A percentile compares a stretch with the other conserved stretches of the same genome.
phyloP scores from a whole-genome alignment of 1,140 invertebrate species.

The Condylostylus longicornis region DNA sequence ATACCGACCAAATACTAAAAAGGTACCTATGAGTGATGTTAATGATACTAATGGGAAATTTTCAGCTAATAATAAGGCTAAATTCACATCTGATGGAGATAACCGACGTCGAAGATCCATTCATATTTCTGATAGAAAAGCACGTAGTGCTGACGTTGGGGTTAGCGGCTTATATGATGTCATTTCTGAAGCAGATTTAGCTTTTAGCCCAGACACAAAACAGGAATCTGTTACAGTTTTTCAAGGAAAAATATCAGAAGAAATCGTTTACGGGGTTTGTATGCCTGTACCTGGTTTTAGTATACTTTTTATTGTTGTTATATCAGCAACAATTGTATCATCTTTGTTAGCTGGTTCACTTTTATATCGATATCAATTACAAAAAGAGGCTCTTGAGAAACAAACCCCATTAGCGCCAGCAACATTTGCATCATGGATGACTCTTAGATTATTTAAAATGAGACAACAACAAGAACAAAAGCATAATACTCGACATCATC shows the following conservation, averaged over 20 bases:
- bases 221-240: constrained; percentile 72
- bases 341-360: constrained; percentile 61
- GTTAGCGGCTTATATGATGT: constrained; percentile 78
- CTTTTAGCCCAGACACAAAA: constrained; percentile 68
- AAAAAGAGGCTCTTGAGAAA: constrained; percentile 44
- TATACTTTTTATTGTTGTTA: constrained; percentile 70
- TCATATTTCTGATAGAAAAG: constrained; percentile 52
- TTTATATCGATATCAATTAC: constrained; percentile 56
- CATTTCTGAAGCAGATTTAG: constrained; percentile 80
- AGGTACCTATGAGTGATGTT: too few relatives aligned
- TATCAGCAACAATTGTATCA: constrained; percentile 67
- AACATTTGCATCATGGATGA: constrained; percentile 54
- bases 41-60: too few relatives aligned
- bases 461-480: constrained; percentile 30
- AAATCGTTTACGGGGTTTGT: constrained; percentile 82
- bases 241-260: constrained; percentile 69
- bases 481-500: constrained; percentile 13
- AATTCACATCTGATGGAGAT: constrained; percentile 10
- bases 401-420: constrained; percentile 38
- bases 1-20: constrained; percentile 19
- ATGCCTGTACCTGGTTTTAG: constrained; percentile 78
- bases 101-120: constrained; percentile 42
- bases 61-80: constrained; percentile 1
- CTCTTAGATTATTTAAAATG: constrained; percentile 46
- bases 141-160: constrained; percentile 65